Percentiles rank a stretch among this genome's conserved stretches.
Conservation (phyloP, 2,888 invertebrate species). For the Microplitis deprimator region DNA sequence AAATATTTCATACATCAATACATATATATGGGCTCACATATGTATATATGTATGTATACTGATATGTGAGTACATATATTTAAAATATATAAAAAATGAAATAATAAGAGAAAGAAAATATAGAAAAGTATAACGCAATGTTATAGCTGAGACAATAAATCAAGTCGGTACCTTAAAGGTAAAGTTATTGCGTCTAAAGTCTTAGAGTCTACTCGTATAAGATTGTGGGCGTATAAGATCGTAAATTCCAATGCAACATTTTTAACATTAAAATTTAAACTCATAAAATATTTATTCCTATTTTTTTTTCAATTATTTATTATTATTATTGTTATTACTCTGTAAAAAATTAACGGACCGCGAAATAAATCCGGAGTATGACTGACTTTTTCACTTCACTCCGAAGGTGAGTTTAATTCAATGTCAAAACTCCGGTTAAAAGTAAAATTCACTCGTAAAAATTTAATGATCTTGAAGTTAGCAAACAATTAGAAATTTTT, state of each 20-base stretch:
- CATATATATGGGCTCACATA: background rate
- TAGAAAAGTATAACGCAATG: constrained; percentile 38
- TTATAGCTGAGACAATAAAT: constrained; percentile 28
- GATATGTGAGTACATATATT: background rate
- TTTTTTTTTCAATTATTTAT: constrained; percentile 19
- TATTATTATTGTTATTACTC: background rate
- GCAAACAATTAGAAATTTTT: too few species aligned
- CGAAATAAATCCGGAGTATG: too few species aligned
- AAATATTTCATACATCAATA: background rate
- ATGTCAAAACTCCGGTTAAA: too few species aligned
- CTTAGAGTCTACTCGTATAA: constrained; percentile 9
- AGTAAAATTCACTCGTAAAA: too few species aligned
- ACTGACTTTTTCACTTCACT: too few species aligned
- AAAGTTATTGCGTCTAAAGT: constrained; percentile 38
- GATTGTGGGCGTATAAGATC: constrained; percentile 45
- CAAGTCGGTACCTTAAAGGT: constrained; percentile 42
- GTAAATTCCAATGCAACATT: constrained; percentile 45
- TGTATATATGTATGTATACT: background rate
- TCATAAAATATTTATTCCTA: constrained; percentile 42
- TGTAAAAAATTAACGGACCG: background rate
- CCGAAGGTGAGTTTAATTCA: too few species aligned
- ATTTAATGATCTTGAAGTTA: too few species aligned
- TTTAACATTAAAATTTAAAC: constrained; percentile 46
- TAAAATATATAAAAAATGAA: background rate
- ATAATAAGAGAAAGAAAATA: background rate